phyloP scores from a whole-genome alignment of 1,140 invertebrate genomes.

The Drosophila navojoa region DNA sequence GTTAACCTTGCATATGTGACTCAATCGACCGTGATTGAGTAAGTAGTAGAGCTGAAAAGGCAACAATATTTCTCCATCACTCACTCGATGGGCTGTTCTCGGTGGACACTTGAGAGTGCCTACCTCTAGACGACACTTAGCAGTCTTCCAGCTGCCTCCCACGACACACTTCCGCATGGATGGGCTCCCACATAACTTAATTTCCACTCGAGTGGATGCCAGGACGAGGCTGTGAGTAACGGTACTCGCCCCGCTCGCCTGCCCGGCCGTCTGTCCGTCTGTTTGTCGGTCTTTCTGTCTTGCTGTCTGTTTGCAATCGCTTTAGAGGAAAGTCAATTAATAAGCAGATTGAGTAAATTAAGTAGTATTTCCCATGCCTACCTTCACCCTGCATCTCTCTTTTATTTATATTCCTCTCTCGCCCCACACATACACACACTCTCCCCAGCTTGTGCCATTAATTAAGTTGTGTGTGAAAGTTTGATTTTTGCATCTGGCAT shows the following conservation, averaged over 20 bases:
- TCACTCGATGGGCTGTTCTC: not conserved
- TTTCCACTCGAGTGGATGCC: conserved; percentile 5
- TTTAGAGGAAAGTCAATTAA: conserved; percentile 8
- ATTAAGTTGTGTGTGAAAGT: conserved; percentile 3
- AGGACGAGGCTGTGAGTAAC: not conserved
- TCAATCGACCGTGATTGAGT: too few relatives aligned
- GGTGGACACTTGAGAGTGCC: not conserved
- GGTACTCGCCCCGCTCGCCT: not conserved
- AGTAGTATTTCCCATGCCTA: conserved; percentile 7
- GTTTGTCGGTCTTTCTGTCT: not conserved
- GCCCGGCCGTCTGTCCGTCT: not conserved
- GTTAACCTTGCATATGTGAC: too few relatives aligned
- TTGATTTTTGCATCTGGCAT: not conserved
- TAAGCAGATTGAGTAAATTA: conserved; percentile 6
- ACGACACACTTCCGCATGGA: conserved; percentile 2
- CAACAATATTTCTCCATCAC: too few relatives aligned
- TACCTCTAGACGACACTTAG: conserved; percentile 1
- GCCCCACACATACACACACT: not conserved
- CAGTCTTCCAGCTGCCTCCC: not conserved
- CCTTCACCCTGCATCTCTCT: not conserved
- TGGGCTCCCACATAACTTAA: conserved; percentile 1
- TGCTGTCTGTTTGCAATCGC: not conserved
- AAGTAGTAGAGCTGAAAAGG: too few relatives aligned
- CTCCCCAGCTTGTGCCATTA: not conserved
- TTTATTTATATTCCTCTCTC: not conserved